Evolutionary conservation across 2,797 vertebrate species (phyloP).

Genomic region (Tiaroga cobitis): DNA sequence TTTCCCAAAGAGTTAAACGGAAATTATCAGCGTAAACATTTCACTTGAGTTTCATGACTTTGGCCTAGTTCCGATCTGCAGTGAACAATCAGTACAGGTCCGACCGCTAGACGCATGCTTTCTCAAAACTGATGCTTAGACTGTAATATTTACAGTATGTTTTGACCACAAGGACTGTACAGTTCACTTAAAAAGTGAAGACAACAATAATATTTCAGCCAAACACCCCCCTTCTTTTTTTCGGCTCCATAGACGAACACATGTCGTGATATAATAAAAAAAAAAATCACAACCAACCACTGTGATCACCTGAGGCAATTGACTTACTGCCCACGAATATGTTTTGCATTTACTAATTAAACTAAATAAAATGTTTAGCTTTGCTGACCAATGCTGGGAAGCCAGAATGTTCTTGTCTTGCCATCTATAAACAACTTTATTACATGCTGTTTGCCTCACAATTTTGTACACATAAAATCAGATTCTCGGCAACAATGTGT

Average conservation of each 20-base stretch:
- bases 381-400: conserved; percentile 58
- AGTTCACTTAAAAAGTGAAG: background rate
- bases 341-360: conserved; percentile 65
- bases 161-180: conserved; percentile 17
- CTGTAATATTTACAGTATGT: conserved; percentile 33
- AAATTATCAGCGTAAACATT: conserved; percentile 18
- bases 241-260: conserved; percentile 34
- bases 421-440: conserved; percentile 63
- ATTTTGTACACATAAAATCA: conserved; percentile 41
- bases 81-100: conserved; percentile 12
- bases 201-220: conserved; percentile 16
- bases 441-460: conserved; percentile 55
- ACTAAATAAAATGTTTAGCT: conserved; percentile 59
- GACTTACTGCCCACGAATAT: conserved; percentile 60
- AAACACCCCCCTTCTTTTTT: background rate
- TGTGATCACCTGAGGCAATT: conserved; percentile 56
- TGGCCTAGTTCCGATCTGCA: conserved; percentile 29
- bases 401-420: conserved; percentile 45
- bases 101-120: background rate
- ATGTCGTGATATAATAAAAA: conserved; percentile 45
- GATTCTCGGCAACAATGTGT: conserved; percentile 56
- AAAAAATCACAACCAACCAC: conserved; percentile 59
- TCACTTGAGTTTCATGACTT: conserved; percentile 26
- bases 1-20: too few relatives aligned
- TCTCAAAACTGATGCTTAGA: conserved; percentile 7